Percentiles rank a stretch among this genome's conserved stretches.
Conservation (phyloP, 2,888 invertebrate species). For the Cantharis rufa region DNA sequence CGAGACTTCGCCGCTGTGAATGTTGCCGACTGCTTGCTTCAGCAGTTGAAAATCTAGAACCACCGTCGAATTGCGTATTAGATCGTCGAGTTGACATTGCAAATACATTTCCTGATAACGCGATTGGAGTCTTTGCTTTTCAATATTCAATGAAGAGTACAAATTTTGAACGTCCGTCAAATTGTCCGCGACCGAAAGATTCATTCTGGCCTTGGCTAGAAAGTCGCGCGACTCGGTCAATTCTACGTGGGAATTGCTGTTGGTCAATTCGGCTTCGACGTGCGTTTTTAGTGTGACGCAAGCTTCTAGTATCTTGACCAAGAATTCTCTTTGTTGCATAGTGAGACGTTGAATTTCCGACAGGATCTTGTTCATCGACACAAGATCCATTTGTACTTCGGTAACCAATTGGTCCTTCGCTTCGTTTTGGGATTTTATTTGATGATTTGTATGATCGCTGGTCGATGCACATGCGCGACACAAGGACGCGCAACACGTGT, state of each 20-base stretch:
- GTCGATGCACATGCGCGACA: conserved; percentile 71
- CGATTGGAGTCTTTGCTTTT: conserved; percentile 69
- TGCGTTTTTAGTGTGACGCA: conserved; percentile 75
- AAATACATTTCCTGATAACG: conserved; percentile 74
- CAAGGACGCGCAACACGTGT: conserved; percentile 65
- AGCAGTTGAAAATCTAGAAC: conserved; percentile 70
- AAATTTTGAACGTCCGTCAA: conserved; percentile 66
- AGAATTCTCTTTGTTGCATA: conserved; percentile 71
- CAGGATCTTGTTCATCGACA: conserved; percentile 70
- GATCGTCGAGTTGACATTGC: conserved; percentile 72
- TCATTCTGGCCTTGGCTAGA: conserved; percentile 64
- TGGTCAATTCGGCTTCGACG: conserved; percentile 74
- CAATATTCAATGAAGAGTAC: conserved; percentile 64
- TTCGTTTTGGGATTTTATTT: conserved; percentile 69
- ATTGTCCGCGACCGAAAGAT: conserved; percentile 62
- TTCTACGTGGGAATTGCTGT: conserved; percentile 68
- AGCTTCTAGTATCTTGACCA: conserved; percentile 73
- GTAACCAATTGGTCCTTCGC: conserved; percentile 69
- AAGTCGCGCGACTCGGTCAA: conserved; percentile 68
- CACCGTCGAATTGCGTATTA: conserved; percentile 68
- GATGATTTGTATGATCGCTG: conserved; percentile 68
- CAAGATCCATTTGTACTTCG: conserved; percentile 69
- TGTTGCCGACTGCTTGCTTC: conserved; percentile 67
- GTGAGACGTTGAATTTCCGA: conserved; percentile 72
- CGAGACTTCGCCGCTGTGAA: conserved; percentile 63